These are phyloP conservation scores for Leucania comma DNA, from an alignment of 2,888 invertebrate species.

Conservation along the genomic window DNA sequence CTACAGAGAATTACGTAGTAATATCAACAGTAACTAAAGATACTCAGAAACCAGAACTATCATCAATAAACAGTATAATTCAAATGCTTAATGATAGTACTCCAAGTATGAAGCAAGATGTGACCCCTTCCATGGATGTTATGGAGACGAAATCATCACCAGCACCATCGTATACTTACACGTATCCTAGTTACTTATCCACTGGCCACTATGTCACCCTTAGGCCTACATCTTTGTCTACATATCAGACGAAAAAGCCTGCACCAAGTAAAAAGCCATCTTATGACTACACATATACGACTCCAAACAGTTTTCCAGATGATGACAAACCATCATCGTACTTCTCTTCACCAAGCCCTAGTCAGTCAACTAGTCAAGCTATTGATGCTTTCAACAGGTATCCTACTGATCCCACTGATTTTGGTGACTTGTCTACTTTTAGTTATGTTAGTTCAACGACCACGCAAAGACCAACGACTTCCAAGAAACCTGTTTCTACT, in stretches of 20 bases:
- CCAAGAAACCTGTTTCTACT: slow-evolving; percentile 82
- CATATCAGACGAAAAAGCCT: slow-evolving; percentile 68
- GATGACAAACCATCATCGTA: slow-evolving; percentile 75
- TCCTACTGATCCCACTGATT: slow-evolving; percentile 84
- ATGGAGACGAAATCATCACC: slow-evolving; percentile 86
- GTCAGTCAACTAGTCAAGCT: slow-evolving; percentile 86
- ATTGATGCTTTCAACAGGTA: slow-evolving; percentile 86
- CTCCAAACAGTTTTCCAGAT: slow-evolving; percentile 78
- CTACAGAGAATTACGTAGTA: slow-evolving; percentile 89
- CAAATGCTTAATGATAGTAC: slow-evolving; percentile 91
- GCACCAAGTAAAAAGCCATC: slow-evolving; percentile 73
- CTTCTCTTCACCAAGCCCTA: slow-evolving; percentile 82
- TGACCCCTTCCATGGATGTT: slow-evolving; percentile 78
- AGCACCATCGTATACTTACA: slow-evolving; percentile 71
- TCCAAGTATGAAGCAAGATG: slow-evolving; percentile 81
- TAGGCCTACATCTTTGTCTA: slow-evolving; percentile 78
- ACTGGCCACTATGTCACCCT: slow-evolving; percentile 86
- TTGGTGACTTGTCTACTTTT: slow-evolving; percentile 84
- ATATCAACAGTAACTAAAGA: slow-evolving; percentile 91
- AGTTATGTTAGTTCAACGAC: slow-evolving; percentile 83
- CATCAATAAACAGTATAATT: slow-evolving; percentile 91
- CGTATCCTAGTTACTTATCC: slow-evolving; percentile 78
- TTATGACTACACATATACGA: slow-evolving; percentile 76
- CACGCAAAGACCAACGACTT: slow-evolving; percentile 74
- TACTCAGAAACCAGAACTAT: slow-evolving; percentile 82